phyloP scores from a whole-genome alignment of 2,113 vertebrate genomes.

The Notarius lentiginosus region DNA sequence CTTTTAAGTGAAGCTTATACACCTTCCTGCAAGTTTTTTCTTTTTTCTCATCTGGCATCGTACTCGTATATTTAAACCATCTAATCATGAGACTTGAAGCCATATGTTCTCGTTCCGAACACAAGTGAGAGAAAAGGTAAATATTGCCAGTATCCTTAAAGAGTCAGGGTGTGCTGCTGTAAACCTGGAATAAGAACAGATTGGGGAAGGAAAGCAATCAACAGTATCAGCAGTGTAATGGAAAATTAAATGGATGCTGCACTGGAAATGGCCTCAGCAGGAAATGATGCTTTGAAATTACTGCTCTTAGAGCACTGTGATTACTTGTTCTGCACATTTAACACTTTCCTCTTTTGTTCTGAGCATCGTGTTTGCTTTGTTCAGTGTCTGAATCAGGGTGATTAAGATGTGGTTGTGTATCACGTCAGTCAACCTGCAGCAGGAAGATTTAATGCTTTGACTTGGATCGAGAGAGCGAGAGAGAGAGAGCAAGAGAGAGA shows the following conservation, averaged over 20 bases:
- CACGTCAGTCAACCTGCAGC: not conserved
- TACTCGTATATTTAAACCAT: not conserved
- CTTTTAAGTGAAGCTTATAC: not conserved
- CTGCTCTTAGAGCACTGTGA: not conserved
- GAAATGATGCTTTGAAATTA: constrained; percentile 12
- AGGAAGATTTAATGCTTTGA: not conserved
- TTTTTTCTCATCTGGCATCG: not conserved
- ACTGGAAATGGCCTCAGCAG: constrained; percentile 19
- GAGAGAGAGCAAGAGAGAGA: not conserved
- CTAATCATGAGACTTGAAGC: not conserved
- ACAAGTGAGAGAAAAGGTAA: not conserved
- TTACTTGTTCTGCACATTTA: constrained; percentile 6
- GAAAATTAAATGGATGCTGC: not conserved
- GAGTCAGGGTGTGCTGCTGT: not conserved
- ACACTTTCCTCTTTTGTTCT: not conserved
- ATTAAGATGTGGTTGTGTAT: not conserved
- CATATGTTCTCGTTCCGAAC: not conserved
- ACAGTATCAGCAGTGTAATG: not conserved
- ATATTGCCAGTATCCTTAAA: not conserved
- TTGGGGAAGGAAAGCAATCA: constrained; percentile 7
- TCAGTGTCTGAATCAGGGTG: not conserved
- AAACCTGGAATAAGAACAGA: not conserved
- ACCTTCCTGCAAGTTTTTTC: not conserved
- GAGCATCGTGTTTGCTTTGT: not conserved
- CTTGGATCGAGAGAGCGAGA: not conserved